Evolutionary conservation across 2,888 invertebrate genomes (phyloP).

Genomic region (Chouioia cunea): DNA sequence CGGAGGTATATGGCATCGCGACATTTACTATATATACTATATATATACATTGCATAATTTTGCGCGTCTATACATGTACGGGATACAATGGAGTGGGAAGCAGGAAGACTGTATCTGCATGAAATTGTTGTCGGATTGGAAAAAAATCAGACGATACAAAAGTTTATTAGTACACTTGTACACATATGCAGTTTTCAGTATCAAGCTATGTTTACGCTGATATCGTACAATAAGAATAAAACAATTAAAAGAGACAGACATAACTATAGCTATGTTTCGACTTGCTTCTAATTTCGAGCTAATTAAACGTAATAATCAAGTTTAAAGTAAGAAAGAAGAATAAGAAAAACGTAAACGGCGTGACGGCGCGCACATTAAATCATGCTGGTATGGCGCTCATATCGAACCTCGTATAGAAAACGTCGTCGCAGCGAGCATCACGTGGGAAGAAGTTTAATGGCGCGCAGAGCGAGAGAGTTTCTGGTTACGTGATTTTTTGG

Average conservation of each 20-base stretch:
- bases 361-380: slow-evolving; percentile 33
- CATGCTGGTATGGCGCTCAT: slow-evolving; percentile 30
- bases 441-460: slow-evolving; percentile 47
- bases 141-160: too few relatives aligned
- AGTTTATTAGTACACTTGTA: too few relatives aligned
- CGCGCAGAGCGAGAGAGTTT: slow-evolving; percentile 28
- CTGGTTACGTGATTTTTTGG: slow-evolving; percentile 47
- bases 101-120: too few relatives aligned
- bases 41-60: not conserved
- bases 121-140: too few relatives aligned
- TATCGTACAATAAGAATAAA: too few relatives aligned
- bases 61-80: not conserved
- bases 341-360: slow-evolving; percentile 39
- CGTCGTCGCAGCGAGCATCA: slow-evolving; percentile 28
- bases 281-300: too few relatives aligned
- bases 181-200: too few relatives aligned
- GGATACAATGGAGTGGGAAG: too few relatives aligned
- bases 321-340: not conserved
- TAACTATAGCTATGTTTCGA: too few relatives aligned
- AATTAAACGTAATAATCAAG: slow-evolving; percentile 47
- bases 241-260: too few relatives aligned
- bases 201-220: slow-evolving; percentile 2
- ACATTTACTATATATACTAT: not conserved
- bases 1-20: not conserved
- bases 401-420: slow-evolving; percentile 47